phyloP scores from a whole-genome alignment of 2,797 vertebrate species.

The Girardinus metallicus region DNA sequence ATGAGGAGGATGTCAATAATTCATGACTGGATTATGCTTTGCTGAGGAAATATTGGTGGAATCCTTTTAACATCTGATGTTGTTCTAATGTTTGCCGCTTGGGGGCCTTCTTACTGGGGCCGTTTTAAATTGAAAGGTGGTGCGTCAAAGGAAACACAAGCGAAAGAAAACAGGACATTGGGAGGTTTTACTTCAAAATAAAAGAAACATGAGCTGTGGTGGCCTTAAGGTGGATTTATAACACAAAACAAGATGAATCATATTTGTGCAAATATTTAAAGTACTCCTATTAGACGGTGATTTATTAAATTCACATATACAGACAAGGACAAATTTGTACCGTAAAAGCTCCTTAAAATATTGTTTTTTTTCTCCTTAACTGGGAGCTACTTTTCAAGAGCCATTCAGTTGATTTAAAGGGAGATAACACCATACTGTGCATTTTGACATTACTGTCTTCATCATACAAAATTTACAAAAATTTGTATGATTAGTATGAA shows the following conservation, averaged over 20 bases:
- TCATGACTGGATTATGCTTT: conserved; percentile 52
- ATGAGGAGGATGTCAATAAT: conserved; percentile 58
- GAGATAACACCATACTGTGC: not conserved
- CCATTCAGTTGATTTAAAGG: not conserved
- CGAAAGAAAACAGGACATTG: conserved; percentile 7
- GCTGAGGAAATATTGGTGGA: conserved; percentile 36
- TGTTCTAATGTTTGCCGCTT: conserved; percentile 47
- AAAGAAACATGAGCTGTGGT: conserved; percentile 11
- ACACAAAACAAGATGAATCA: not conserved
- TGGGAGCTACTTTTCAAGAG: no score
- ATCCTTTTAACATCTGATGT: conserved; percentile 25
- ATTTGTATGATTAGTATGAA: no score
- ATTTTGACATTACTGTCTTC: not conserved
- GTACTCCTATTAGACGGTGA: not conserved
- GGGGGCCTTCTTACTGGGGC: conserved; percentile 61
- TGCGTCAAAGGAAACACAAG: conserved; percentile 24
- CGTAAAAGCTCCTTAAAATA: not conserved
- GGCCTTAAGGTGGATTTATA: no score
- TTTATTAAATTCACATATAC: not conserved
- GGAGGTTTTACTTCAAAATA: conserved; percentile 33
- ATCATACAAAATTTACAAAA: not conserved
- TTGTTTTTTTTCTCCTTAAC: not conserved
- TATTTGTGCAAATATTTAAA: not conserved
- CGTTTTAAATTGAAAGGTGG: conserved; percentile 52
- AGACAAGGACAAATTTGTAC: not conserved